Evolutionary conservation across 2,113 vertebrate species (phyloP).

Genomic region (Polypterus bichir): DNA sequence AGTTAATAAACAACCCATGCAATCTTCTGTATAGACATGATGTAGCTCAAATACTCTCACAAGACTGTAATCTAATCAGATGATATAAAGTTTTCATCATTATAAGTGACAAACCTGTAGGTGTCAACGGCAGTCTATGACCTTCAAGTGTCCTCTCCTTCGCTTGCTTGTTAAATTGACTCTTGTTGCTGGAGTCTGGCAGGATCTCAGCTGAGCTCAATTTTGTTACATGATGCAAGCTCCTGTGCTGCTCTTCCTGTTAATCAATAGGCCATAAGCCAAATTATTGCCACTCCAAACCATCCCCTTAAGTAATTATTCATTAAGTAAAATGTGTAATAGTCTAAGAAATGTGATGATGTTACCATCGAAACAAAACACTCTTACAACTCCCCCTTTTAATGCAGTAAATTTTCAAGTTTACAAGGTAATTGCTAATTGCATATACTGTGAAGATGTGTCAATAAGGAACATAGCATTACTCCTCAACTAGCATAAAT

Average conservation of each 20-base stretch:
- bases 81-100: no score
- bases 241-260: constrained; percentile 57
- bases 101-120: constrained; percentile 48
- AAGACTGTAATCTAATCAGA: not conserved
- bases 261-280: constrained; percentile 7
- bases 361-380: no score
- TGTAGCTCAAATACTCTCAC: no score
- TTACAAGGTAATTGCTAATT: not conserved
- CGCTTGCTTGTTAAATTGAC: constrained; percentile 44
- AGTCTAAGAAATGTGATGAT: no score
- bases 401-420: not conserved
- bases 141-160: constrained; percentile 42
- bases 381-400: no score
- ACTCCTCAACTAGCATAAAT: no score
- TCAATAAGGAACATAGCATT: no score
- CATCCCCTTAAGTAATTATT: no score
- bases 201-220: constrained; percentile 47
- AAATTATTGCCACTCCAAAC: not conserved
- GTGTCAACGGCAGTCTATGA: constrained; percentile 66
- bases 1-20: no score
- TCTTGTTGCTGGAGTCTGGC: constrained; percentile 38
- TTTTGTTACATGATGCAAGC: constrained; percentile 33
- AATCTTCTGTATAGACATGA: no score
- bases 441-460: not conserved
- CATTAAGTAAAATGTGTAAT: no score